phyloP scores from a whole-genome alignment of 2,888 invertebrate genomes.

The Brenthis ino region DNA sequence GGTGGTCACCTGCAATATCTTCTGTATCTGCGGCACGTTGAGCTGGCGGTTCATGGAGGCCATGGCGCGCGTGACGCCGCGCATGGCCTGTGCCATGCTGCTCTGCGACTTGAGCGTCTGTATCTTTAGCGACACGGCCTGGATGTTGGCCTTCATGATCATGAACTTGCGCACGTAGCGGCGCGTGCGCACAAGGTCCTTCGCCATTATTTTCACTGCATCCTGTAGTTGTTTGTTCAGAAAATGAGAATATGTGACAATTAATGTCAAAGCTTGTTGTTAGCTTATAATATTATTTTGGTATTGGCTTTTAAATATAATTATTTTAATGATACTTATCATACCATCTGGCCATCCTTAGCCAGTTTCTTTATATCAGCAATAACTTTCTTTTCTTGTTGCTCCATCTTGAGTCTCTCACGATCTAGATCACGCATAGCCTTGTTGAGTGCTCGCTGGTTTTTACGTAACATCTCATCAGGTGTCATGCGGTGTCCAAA shows the following conservation, averaged over 20 bases:
- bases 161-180: slow-evolving; percentile 98
- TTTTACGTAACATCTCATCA: slow-evolving; percentile 98
- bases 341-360: slow-evolving; percentile 98
- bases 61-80: slow-evolving; percentile 99
- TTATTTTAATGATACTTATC: background rate
- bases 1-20: slow-evolving; percentile 84
- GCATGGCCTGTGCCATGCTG: slow-evolving; percentile 99
- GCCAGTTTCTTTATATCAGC: slow-evolving; percentile 99
- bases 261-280: too few species aligned
- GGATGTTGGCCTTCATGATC: slow-evolving; percentile 99
- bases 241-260: too few species aligned
- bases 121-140: slow-evolving; percentile 98
- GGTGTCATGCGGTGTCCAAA: slow-evolving; percentile 98
- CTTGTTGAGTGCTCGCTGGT: slow-evolving; percentile 98
- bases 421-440: slow-evolving; percentile 99
- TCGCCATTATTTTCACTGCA: slow-evolving; percentile 99
- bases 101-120: slow-evolving; percentile 99
- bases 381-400: slow-evolving; percentile 99
- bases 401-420: slow-evolving; percentile 97
- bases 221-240: slow-evolving; percentile 83
- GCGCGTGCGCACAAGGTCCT: slow-evolving; percentile 97
- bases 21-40: slow-evolving; percentile 99
- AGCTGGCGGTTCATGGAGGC: slow-evolving; percentile 98
- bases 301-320: too few species aligned
- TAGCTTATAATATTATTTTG: too few species aligned